A percentile compares a stretch with the other conserved stretches of the same genome.
Evolutionary conservation across 2,888 invertebrate genomes (phyloP).

Genomic region (Argynnis bischoffii): DNA sequence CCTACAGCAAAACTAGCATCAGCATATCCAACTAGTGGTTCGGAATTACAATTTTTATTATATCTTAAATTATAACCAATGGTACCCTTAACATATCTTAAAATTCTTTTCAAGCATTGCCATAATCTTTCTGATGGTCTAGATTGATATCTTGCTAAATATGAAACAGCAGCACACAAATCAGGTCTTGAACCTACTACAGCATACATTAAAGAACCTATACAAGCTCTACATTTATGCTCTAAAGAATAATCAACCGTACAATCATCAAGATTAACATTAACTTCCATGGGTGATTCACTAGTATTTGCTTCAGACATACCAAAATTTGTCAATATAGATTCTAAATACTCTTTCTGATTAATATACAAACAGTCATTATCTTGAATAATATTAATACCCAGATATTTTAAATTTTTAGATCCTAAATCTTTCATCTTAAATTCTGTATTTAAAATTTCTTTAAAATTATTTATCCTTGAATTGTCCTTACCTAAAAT

Average conservation of each 20-base stretch:
- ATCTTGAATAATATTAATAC: constrained; percentile 11
- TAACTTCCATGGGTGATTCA: constrained; percentile 35
- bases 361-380: constrained; percentile 30
- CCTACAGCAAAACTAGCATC: constrained; percentile 11
- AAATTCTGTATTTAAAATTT: constrained; percentile 28
- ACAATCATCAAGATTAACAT: constrained; percentile 31
- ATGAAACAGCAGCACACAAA: constrained; percentile 28
- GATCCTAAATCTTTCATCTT: constrained; percentile 34
- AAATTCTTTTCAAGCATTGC: constrained; percentile 26
- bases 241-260: constrained; percentile 29
- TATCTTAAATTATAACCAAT: constrained; percentile 25
- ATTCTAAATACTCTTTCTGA: constrained; percentile 31
- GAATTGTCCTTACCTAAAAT: constrained; percentile 6
- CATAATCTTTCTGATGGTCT: constrained; percentile 28
- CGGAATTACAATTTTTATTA: constrained; percentile 26
- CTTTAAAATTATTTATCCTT: constrained; percentile 21
- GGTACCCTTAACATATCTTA: constrained; percentile 16
- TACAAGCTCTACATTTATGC: constrained; percentile 33
- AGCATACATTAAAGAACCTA: constrained; percentile 40
- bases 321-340: constrained; percentile 26
- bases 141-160: constrained; percentile 31
- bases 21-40: constrained; percentile 21
- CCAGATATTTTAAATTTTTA: constrained; percentile 15
- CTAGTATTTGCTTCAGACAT: constrained; percentile 33
- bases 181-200: constrained; percentile 36